Conservation (phyloP, 1,140 invertebrate species). For the Saccostrea cuccullata region DNA sequence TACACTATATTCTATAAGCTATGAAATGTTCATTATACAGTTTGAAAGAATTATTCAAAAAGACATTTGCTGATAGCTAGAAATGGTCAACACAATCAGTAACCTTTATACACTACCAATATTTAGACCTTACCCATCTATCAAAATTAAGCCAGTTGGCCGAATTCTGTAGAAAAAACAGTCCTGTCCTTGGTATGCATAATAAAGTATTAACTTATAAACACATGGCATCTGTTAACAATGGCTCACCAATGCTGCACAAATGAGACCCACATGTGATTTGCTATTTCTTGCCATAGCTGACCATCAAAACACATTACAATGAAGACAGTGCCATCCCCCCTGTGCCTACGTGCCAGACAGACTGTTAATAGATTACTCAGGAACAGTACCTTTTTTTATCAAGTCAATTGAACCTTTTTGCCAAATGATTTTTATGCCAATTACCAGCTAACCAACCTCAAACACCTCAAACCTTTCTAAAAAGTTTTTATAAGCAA, state of each 20-base stretch:
- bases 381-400: not conserved
- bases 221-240: not conserved
- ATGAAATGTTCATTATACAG: too few relatives aligned
- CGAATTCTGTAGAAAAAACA: not conserved
- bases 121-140: not conserved
- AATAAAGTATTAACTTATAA: slow-evolving; percentile 27
- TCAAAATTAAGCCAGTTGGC: not conserved
- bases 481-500: too few relatives aligned
- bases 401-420: not conserved
- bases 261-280: slow-evolving; percentile 12
- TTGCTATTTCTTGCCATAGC: not conserved
- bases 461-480: too few relatives aligned
- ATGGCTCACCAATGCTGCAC: slow-evolving; percentile 8
- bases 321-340: not conserved
- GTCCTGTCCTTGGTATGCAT: slow-evolving; percentile 5
- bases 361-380: not conserved
- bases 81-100: too few relatives aligned
- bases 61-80: too few relatives aligned
- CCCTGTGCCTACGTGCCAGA: not conserved
- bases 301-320: slow-evolving; percentile 16
- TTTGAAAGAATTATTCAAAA: too few relatives aligned
- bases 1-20: too few relatives aligned
- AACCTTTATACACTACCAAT: too few relatives aligned
- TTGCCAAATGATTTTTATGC: not conserved
- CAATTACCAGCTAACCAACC: not conserved